These are phyloP conservation scores for Drosophila affinis DNA, from an alignment of 2,888 invertebrate species.

Conservation along the genomic window DNA sequence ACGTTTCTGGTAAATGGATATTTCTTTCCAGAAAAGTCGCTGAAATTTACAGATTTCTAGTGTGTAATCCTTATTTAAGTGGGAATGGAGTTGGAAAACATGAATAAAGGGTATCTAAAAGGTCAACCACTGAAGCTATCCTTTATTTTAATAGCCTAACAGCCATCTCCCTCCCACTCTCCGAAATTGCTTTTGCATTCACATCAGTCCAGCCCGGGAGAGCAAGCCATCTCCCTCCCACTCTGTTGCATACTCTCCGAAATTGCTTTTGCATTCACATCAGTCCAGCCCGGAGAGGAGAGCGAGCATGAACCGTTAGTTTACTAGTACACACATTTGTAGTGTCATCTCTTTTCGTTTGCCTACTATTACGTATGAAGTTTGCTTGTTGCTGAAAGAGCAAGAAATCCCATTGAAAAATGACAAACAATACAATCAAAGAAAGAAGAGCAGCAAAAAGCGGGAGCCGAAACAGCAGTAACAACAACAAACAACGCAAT, in stretches of 20 bases:
- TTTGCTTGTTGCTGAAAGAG: slow-evolving; percentile 18
- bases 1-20: neutral
- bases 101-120: neutral
- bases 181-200: slow-evolving; percentile 6
- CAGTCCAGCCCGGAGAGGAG: neutral
- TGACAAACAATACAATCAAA: slow-evolving; percentile 52
- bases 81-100: neutral
- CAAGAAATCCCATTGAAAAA: slow-evolving; percentile 40
- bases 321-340: neutral
- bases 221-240: slow-evolving; percentile 8
- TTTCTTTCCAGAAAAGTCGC: too few relatives aligned
- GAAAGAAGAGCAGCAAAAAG: slow-evolving; percentile 25
- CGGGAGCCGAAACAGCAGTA: slow-evolving; percentile 11
- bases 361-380: slow-evolving; percentile 33
- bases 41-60: neutral
- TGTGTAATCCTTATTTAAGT: neutral
- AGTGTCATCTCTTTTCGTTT: slow-evolving; percentile 29
- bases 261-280: slow-evolving; percentile 13
- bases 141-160: neutral
- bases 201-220: neutral
- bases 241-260: neutral
- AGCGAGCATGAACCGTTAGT: slow-evolving; percentile 20
- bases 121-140: neutral
- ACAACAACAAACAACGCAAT: slow-evolving; percentile 19
- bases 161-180: neutral